phyloP scores from a whole-genome alignment of 1,140 invertebrate genomes.

The Himalopsyche phryganea region DNA sequence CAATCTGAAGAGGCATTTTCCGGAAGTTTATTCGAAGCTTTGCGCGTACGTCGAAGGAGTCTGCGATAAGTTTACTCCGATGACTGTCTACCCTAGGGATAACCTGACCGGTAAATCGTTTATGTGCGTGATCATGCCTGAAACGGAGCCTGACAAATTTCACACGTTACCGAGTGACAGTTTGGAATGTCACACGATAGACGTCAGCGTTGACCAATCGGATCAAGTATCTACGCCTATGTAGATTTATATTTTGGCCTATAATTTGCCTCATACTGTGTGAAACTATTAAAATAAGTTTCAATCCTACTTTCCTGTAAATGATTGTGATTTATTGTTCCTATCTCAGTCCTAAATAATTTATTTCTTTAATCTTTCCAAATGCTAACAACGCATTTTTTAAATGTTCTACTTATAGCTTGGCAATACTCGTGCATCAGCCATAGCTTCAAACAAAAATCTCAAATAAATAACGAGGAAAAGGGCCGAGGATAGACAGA shows the following conservation, averaged over 20 bases:
- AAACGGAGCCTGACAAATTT: slow-evolving; percentile 52
- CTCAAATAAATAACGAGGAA: too few relatives aligned
- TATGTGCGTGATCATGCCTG: slow-evolving; percentile 90
- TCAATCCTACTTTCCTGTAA: background rate
- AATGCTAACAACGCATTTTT: too few relatives aligned
- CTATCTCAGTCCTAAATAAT: too few relatives aligned
- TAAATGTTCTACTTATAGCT: too few relatives aligned
- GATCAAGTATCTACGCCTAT: slow-evolving; percentile 52
- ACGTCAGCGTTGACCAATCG: slow-evolving; percentile 45
- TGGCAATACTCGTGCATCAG: too few relatives aligned
- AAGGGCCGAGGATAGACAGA: too few relatives aligned
- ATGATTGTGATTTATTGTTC: too few relatives aligned
- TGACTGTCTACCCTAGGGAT: slow-evolving; percentile 84
- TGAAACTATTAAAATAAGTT: background rate
- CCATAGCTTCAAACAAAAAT: too few relatives aligned
- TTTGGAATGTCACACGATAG: slow-evolving; percentile 40
- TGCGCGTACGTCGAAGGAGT: slow-evolving; percentile 77
- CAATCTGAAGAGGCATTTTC: slow-evolving; percentile 74
- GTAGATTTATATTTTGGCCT: slow-evolving; percentile 31
- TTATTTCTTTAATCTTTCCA: too few relatives aligned
- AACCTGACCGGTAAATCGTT: slow-evolving; percentile 76
- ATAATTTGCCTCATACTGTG: too few relatives aligned
- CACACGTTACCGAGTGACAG: slow-evolving; percentile 44
- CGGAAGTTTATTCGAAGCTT: slow-evolving; percentile 78
- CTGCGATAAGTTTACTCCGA: slow-evolving; percentile 78